Conservation (phyloP, 2,797 vertebrate species). For the Erithacus rubecula region DNA sequence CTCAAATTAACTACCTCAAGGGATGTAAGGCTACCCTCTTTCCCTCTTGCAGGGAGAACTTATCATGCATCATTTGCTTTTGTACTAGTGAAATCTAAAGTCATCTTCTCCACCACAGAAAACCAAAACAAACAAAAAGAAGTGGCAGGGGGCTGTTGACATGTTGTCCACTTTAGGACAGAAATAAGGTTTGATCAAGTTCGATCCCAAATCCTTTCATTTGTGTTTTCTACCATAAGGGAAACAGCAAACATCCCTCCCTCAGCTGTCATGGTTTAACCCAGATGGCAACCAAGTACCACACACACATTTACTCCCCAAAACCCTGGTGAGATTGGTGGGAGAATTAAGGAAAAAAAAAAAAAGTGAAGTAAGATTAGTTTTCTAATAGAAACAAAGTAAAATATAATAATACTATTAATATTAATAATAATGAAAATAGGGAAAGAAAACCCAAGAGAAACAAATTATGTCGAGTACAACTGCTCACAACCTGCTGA, state of each 20-base stretch:
- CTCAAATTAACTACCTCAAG: not conserved
- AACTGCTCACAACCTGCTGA: not conserved
- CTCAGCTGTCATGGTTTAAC: not conserved
- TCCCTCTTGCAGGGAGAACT: not conserved
- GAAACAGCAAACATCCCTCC: not conserved
- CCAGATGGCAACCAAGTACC: not conserved
- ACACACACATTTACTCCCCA: not conserved
- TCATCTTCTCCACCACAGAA: not conserved
- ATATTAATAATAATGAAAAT: not conserved
- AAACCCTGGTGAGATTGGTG: accelerated
- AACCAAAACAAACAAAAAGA: not conserved
- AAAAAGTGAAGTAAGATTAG: too few species aligned
- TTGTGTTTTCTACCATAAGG: not conserved
- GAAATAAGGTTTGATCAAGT: not conserved
- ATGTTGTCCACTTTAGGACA: not conserved
- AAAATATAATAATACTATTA: not conserved
- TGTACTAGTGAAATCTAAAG: not conserved
- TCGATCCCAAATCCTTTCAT: not conserved
- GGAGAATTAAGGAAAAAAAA: not conserved
- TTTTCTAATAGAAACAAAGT: not conserved
- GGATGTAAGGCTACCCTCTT: not conserved
- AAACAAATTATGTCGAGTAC: not conserved
- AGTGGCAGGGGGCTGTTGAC: accelerated
- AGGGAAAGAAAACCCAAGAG: not conserved
- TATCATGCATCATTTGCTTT: not conserved